Base-by-base conservation (phyloP, 2,797 vertebrate species). In the Leptodactylus fallax region DNA sequence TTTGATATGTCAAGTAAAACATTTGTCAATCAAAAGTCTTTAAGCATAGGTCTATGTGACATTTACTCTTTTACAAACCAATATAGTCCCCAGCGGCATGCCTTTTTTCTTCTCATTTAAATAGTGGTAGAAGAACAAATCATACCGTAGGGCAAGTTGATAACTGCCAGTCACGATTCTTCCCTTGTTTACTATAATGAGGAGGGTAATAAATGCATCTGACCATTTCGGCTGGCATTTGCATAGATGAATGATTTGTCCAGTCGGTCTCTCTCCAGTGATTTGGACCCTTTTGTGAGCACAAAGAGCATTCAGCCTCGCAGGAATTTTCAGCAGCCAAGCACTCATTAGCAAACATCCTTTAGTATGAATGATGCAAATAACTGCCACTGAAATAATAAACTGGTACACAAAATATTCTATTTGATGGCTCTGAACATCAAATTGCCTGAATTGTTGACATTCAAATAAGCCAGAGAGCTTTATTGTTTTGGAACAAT, bases 171-270 rank as follows among this genome's bases (percentile, higher is more conserved):
- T 96, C 95, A 96, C 93, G 94, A 96, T 95, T 94, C 92, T 93
- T 94, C 93, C 94, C 94, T 95, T 96, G 95, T 96, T 95, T 95
- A 95, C 94, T 95, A 95, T 96, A 96, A 96, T 96, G 95, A 96
- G 95, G 95, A 96, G 94, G 94, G 95, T 96, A 96, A 97, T 95
- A 96, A 96, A 95, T 96, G 96, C 94, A 95, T 95, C 94, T 93
- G 93, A 95, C 95, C 96, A 95, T 96, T 96, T 96, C 96, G 93
- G 96, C 96, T 97, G 96, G 95, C 96, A 98, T 98, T 98, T 97
- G 95, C 96, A 97, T 95, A 95, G 95, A 96, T 97, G 96, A 97
- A 97, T 97, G 97, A 97, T 96, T 97, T 95, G 96, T 97, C 96
- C 96, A 95, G 94, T 95, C 95, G 93, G 94, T 96, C 25, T 92